Conservation (phyloP, 2,113 vertebrate genomes). For the Phainopepla nitens region DNA sequence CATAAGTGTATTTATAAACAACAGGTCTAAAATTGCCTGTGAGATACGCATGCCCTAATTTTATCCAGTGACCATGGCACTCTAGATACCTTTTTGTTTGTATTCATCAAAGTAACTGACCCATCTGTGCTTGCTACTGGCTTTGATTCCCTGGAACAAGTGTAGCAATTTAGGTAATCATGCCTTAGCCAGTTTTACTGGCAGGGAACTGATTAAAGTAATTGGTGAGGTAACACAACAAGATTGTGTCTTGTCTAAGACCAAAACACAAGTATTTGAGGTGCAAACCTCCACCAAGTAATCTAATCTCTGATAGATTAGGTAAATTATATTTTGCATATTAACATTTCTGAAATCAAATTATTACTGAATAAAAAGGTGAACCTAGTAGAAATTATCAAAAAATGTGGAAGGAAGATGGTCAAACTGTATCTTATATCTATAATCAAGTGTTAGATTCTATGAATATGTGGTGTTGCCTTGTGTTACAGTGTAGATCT, state of each 20-base stretch:
- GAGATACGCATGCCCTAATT: not conserved
- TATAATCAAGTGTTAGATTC: not conserved
- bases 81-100: not conserved
- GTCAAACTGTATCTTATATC: not conserved
- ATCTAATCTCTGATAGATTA: not conserved
- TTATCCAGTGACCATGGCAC: not conserved
- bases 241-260: not conserved
- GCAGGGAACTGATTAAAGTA: not conserved
- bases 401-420: not conserved
- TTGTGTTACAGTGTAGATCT: not conserved
- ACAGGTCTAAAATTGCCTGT: not conserved
- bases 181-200: not conserved
- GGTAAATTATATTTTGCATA: not conserved
- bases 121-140: not conserved
- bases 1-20: not conserved
- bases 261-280: not conserved
- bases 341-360: not conserved
- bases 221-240: not conserved
- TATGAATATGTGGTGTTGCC: not conserved
- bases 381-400: not conserved
- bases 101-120: not conserved
- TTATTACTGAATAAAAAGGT: not conserved
- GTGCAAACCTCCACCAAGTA: not conserved
- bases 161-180: not conserved
- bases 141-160: not conserved